These are phyloP conservation scores for Sturnus vulgaris DNA, from an alignment of 2,113 vertebrate species.

Conservation along the genomic window DNA sequence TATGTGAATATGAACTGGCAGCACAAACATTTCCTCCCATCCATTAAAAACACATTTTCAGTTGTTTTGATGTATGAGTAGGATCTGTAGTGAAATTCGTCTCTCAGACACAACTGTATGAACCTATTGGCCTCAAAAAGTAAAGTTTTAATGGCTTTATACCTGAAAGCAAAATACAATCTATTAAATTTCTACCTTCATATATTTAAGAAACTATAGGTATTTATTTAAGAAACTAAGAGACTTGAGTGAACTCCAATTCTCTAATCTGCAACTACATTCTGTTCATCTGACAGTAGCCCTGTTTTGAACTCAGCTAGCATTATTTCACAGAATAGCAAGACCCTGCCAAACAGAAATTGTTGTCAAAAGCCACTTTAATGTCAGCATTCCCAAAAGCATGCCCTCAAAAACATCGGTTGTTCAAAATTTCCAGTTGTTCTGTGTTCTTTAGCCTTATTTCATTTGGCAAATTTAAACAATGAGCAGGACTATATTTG, in stretches of 20 bases:
- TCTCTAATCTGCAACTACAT: neutral
- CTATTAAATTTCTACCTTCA: neutral
- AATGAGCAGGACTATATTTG: neutral
- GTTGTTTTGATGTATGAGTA: neutral
- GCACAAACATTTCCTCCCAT: neutral
- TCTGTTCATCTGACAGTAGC: neutral
- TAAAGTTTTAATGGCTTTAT: neutral
- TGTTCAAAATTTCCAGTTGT: neutral
- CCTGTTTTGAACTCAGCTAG: neutral
- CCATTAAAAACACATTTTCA: neutral
- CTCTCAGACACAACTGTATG: neutral
- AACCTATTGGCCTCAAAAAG: neutral
- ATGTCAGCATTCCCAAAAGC: neutral
- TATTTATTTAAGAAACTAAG: neutral
- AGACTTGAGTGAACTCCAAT: neutral
- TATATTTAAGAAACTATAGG: neutral
- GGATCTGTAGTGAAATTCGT: neutral
- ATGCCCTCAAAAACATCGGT: neutral
- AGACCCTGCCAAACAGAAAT: fast-evolving
- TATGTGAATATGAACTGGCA: neutral
- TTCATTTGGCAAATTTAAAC: neutral
- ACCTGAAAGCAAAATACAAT: neutral
- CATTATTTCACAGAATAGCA: neutral
- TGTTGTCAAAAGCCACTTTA: neutral
- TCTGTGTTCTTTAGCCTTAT: neutral